Conservation (phyloP, 2,888 invertebrate genomes). For the Drosophila maculinotata region DNA sequence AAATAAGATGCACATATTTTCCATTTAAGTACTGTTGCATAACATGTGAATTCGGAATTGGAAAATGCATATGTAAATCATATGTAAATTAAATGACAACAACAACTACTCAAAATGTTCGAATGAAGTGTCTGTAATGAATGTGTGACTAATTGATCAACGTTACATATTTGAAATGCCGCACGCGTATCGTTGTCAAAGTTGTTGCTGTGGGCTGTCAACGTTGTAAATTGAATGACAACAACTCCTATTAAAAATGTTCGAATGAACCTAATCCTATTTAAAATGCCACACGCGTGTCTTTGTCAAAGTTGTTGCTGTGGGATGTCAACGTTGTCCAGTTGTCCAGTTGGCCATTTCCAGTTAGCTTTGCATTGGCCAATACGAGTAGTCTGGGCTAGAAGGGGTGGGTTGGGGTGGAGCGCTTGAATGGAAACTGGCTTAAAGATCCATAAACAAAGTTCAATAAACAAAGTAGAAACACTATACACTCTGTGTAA, state of each 20-base stretch:
- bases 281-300: constrained; percentile 48
- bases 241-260: constrained; percentile 28
- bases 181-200: constrained; percentile 33
- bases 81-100: constrained; percentile 9
- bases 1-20: constrained; percentile 1
- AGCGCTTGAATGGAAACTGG: constrained; percentile 25
- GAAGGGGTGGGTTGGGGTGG: not conserved
- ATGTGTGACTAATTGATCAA: constrained; percentile 57
- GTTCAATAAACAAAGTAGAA: constrained; percentile 1
- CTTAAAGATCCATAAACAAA: constrained; percentile 4
- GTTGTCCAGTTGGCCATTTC: constrained; percentile 15
- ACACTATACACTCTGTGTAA: too few relatives aligned
- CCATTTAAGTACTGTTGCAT: constrained; percentile 22
- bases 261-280: constrained; percentile 33
- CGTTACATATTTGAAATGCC: constrained; percentile 45
- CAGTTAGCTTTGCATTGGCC: constrained; percentile 25
- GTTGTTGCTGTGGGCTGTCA: constrained; percentile 21
- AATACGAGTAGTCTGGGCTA: not conserved
- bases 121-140: constrained; percentile 21
- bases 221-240: constrained; percentile 1
- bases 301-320: constrained; percentile 3
- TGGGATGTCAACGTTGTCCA: constrained; percentile 17
- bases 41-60: constrained; percentile 23
- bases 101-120: constrained; percentile 25
- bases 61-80: constrained; percentile 39